Conservation (phyloP, 2,113 vertebrate species). For the Menura novaehollandiae region DNA sequence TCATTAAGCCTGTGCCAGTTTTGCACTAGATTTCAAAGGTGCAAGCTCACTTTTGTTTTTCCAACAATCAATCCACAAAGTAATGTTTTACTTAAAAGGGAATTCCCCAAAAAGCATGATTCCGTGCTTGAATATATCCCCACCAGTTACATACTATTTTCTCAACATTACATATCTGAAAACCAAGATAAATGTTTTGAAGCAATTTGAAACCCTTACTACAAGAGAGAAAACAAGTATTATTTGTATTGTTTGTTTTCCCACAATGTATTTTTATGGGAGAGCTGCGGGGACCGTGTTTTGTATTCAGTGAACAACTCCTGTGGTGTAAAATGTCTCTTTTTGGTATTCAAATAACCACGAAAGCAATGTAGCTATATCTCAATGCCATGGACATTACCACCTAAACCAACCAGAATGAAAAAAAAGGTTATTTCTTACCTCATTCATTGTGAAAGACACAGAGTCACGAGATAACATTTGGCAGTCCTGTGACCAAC, state of each 20-base stretch:
- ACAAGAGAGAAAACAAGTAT: not conserved
- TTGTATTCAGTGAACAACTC: not conserved
- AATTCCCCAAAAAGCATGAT: not conserved
- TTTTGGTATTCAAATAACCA: slow-evolving; percentile 31
- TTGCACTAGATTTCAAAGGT: not conserved
- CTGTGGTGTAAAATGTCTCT: not conserved
- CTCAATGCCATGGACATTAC: not conserved
- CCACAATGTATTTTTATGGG: slow-evolving; percentile 4
- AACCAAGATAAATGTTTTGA: not conserved
- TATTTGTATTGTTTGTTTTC: not conserved
- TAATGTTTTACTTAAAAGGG: not conserved
- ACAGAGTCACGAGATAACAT: not conserved
- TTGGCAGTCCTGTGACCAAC: slow-evolving; percentile 6
- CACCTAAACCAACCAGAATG: slow-evolving; percentile 34
- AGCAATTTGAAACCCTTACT: not conserved
- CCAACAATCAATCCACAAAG: not conserved
- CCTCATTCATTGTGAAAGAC: slow-evolving; percentile 41
- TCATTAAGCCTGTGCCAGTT: slow-evolving; percentile 1
- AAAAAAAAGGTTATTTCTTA: slow-evolving; percentile 23
- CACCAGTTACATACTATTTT: not conserved
- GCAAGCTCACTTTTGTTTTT: not conserved
- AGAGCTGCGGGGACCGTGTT: not conserved
- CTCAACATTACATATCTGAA: not conserved
- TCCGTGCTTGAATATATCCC: not conserved
- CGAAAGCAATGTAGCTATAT: not conserved